Evolutionary conservation across 1,140 invertebrate species (phyloP).

Genomic region (Neoseiulus cucumeris): DNA sequence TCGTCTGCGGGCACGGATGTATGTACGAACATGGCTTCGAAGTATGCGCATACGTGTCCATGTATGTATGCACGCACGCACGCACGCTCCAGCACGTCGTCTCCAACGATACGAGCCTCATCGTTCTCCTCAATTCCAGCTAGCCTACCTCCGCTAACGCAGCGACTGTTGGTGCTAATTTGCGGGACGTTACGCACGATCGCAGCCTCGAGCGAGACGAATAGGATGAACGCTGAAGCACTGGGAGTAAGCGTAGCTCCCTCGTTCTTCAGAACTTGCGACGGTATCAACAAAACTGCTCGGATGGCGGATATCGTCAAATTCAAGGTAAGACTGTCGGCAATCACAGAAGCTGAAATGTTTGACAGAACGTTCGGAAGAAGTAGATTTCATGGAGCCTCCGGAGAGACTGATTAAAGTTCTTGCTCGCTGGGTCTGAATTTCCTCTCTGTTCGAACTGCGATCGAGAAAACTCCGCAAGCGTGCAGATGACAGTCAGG

Average conservation of each 20-base stretch:
- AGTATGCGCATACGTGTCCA: constrained; percentile 8
- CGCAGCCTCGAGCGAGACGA: constrained; percentile 71
- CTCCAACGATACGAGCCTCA: constrained; percentile 14
- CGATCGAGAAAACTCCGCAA: too few relatives aligned
- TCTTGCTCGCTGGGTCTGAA: too few relatives aligned
- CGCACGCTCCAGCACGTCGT: background rate
- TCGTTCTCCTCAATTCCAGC: constrained; percentile 41
- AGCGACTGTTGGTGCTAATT: constrained; percentile 73
- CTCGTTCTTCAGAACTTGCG: constrained; percentile 92
- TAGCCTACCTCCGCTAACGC: constrained; percentile 70
- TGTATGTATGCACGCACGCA: constrained; percentile 13
- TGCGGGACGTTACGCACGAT: constrained; percentile 94
- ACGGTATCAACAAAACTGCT: constrained; percentile 54
- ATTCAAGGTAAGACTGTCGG: constrained; percentile 79
- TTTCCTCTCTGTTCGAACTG: too few relatives aligned
- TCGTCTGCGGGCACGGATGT: background rate
- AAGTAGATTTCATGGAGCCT: too few relatives aligned
- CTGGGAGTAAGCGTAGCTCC: constrained; percentile 80
- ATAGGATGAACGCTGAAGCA: constrained; percentile 89
- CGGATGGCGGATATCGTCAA: constrained; percentile 82
- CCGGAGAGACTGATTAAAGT: too few relatives aligned
- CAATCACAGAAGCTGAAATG: too few relatives aligned
- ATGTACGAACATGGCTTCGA: background rate
- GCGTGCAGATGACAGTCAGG: too few relatives aligned
- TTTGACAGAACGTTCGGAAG: too few relatives aligned